Base-by-base conservation (phyloP, 2,797 vertebrate genomes). In the Otus scops region DNA sequence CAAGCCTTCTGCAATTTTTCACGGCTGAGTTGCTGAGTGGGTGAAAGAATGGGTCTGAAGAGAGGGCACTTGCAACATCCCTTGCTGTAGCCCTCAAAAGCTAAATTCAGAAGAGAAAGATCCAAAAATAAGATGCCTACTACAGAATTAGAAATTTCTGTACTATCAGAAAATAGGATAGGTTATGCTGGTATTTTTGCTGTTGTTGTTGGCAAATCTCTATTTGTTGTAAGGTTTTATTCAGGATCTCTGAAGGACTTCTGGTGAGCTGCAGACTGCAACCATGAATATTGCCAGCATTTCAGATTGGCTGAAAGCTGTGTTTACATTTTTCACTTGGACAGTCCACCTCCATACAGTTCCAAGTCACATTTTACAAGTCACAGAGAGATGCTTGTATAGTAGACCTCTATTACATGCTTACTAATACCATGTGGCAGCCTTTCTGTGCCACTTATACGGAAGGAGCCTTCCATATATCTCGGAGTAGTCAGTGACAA, bases 41-140 rank as follows among this genome's bases (percentile, higher is more conserved):
- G 77, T 89, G 91, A 93, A 80, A 85, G 74, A 90, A 76, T 23
- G 56, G 95, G 59, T 82, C 83, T 92, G 80, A 94, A 90, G 24
- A 90, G 53, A 82, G 88, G 93, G 61, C 39, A 63, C n/a, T 59
- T 4, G 1, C 74, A 94, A 47, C 30, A 74, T 21, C 43, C 71
- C 36, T 67, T 67, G 17, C 73, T 82, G 48, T 39, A 75, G 57
- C 50, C 69, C 50, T 78, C 11, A 0, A 61, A 76, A 89, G 47
- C 64, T 93, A 90, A 92, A 93, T 88, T 88, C 74, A 80, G 76
- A 92, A 61, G 8, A 77, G 54, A 57, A 65, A 74, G 34, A 82
- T 39, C 51, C 57, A 78, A 87, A 87, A 32, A 84, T 41, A 83
- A 83, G 79, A 82, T 81, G 39, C 43, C 74, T 57, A 54, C 45